Evolutionary conservation across 1,140 invertebrate genomes (phyloP), one percentile per base, ranked within the genome.

Genomic region (Heliothis subflexa): DNA sequence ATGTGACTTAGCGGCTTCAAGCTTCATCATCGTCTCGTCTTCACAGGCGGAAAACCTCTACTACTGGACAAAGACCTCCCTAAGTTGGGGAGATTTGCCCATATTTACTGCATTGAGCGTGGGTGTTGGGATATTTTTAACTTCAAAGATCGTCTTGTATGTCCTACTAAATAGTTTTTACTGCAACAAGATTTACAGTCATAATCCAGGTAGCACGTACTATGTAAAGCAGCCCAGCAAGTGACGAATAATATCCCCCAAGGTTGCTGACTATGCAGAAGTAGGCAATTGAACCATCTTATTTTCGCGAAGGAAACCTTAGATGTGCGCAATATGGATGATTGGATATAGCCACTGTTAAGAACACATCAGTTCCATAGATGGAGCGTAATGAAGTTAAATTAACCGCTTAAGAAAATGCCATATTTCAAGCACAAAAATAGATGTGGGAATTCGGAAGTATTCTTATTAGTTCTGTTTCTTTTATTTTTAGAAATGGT

Each of bases 401-500:
- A 62, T 40, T 40, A 25, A 25, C 59, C 12, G n/a, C n/a, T 45
- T 10, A 25, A 11, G 18, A 21, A 49, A 66, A 66, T 10, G 13
- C 11, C 3, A 21, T 66, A 49, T 66, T 66, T 18, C 16, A 59
- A 2, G 21, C n/a, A 59, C 54, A 18, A 9, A 59, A 73, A 73
- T 73, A 73, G 40, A 73, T 3, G 18, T 33, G 55, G 18, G 40
- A 73, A 59, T 45, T 16, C 54, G 71, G 18, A 57, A 18, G 4
- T 2, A 13, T 14, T 40, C 47, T 12, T 25, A 59, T 11, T 12
- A n/a, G 4, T 52, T 33, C 13, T 73, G 14, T 11, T 59, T 59
- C 9, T 16, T 73, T 73, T 73, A 50, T 55, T 71, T 71, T 71
- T 49, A 49, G 45, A 66, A 66, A 66, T 66, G 40, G 62, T 21